Base-by-base conservation (phyloP, 2,888 invertebrate species). In the Thyatira batis region DNA sequence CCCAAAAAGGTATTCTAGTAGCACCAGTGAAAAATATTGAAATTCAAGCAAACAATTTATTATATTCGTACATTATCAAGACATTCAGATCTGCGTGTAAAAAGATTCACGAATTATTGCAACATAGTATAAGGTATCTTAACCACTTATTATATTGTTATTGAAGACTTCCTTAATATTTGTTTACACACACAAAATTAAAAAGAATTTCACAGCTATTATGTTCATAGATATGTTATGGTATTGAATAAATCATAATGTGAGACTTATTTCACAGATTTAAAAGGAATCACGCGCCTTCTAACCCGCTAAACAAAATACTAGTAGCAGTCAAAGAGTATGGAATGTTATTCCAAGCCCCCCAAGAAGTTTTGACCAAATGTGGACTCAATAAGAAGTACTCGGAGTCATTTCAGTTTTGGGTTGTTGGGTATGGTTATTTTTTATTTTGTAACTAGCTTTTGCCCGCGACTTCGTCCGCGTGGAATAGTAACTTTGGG, bases 321-420 rank as follows among this genome's bases (percentile, higher is more conserved):
- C 85, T 96, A 45, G 94, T 96, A 8, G 95, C 95, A 0, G 95
- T 97, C 23, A 96, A 96, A 79, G 98, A 98, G 73, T 95, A 97
- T 68, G 97, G 97, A 2, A 94, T 96, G 65, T 84, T 97, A 56
- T 96, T 96, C 84, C 94, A 95, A 75, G 94, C 93, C 57, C 90
- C 93, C 1, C 82, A 71, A 13, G 90, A 76, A 64, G 78, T 82
- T 70, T 80, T 85, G 69, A 65, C 67, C 50, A 87, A 89, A 73
- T 84, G 85, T 55, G 86, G 86, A 0, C 56, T 87, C 8, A 78
- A 56, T 30, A 91, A 85, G 73, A 92, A 90, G 57, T 82, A 78
- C 51, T 56, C 69, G 1, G 92, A 94, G 71, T 89, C 92, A 10
- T 89, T 94, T 57, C 90, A 89, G 33, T 97, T 95, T 83, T 97